Base-by-base conservation (phyloP, 2,113 vertebrate species). In the Notarius quadriscutis region DNA sequence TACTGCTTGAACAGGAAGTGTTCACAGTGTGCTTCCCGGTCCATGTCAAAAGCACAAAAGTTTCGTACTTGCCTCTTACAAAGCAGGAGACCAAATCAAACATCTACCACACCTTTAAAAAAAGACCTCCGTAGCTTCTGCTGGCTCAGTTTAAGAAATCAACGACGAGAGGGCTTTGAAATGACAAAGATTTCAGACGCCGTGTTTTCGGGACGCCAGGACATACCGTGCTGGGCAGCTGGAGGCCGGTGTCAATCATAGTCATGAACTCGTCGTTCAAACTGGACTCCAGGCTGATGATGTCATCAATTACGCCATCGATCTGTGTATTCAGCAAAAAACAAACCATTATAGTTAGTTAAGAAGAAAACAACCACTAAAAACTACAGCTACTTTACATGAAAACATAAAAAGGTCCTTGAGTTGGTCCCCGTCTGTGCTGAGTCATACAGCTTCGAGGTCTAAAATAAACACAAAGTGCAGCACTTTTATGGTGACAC, bases 271-370 rank as follows among this genome's bases (percentile, higher is more conserved):
- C 96, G 1, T 97, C 96, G 0, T 96, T 98, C 87, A 96, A 94
- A 91, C 97, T 97, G 8, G 97, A 97, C 82, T 97, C 96, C 91
- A 98, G 92, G 92, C 97, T 97, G 92, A 98, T 97, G 92, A 98
- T 96, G 92, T 97, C 97, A 94, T 97, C 95, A 1, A 97, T 96
- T 84, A 98, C 95, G 55, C 96, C 96, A 82, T 97, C 96, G 74
- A 97, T 95, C 97, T 98, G 89, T 72, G 55, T 20, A 83, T 79
- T 27, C 30, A 78, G 9, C 17, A 27, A 55, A 30, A 81, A 25
- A 71, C n/a, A 81, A 57, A 3, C 62, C 7, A 48, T 74, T 22
- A 12, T 17, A 55, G 86, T 51, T 27, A 83, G 41, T 60, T 20
- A 75, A 69, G 71, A 17, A 75, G 5, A 22, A 14, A 11, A 41